phyloP scores from a whole-genome alignment of 1,140 invertebrate genomes.

The Drosophila grimshawi region DNA sequence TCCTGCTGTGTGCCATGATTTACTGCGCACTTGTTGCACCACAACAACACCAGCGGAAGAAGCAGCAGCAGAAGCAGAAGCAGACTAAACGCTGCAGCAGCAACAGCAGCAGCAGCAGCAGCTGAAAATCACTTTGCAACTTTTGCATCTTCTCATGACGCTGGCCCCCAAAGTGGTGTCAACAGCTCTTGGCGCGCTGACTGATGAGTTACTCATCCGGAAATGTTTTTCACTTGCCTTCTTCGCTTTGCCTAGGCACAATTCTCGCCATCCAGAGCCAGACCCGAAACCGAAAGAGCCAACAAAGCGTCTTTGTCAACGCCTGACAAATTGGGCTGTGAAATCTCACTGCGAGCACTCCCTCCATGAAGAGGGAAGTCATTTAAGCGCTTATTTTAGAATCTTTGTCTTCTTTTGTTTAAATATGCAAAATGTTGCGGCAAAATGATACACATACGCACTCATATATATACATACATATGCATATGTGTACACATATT shows the following conservation, averaged over 20 bases:
- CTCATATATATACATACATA: not conserved
- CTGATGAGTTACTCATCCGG: conserved; percentile 81
- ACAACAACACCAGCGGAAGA: conserved; percentile 9
- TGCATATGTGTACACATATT: not conserved
- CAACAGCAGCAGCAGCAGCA: conserved; percentile 8
- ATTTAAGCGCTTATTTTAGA: conserved; percentile 10
- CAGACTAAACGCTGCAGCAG: conserved; percentile 14
- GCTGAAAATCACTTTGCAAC: conserved; percentile 76
- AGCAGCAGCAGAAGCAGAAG: not conserved
- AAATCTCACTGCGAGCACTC: conserved; percentile 38
- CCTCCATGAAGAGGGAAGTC: conserved; percentile 19
- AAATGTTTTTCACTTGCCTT: conserved; percentile 65
- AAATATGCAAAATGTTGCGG: conserved; percentile 1
- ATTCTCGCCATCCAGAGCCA: conserved; percentile 34
- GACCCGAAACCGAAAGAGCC: conserved; percentile 41
- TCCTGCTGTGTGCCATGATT: conserved; percentile 42
- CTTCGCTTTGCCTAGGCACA: conserved; percentile 9
- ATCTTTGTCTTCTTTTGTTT: conserved; percentile 20
- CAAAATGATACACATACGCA: not conserved
- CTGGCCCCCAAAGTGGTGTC: conserved; percentile 79
- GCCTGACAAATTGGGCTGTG: conserved; percentile 72
- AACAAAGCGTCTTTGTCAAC: conserved; percentile 77
- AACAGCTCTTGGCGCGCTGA: conserved; percentile 67
- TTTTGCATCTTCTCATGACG: conserved; percentile 72
- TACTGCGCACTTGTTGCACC: conserved; percentile 74